phyloP scores from a whole-genome alignment of 35 echinoderm and acorn worm species.

The Nesometra sesokonis region DNA sequence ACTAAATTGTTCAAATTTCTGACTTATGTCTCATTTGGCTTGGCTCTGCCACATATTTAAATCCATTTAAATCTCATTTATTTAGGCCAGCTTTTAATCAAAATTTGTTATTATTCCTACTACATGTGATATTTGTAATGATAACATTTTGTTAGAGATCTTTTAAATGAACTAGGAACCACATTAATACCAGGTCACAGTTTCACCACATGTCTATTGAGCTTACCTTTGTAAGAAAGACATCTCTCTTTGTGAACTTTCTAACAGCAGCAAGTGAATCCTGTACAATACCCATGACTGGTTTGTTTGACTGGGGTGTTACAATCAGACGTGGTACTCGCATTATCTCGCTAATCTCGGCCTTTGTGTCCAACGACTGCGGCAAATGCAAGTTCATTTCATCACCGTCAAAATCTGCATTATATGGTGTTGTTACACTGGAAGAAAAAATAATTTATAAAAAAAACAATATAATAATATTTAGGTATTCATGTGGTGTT shows the following conservation, averaged over 20 bases:
- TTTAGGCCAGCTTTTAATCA: too few relatives aligned
- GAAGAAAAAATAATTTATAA: not conserved
- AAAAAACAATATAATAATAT: not conserved
- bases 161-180: too few relatives aligned
- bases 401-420: constrained; percentile 98
- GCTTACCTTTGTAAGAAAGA: constrained; percentile 83
- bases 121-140: too few relatives aligned
- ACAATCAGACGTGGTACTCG: constrained; percentile 93
- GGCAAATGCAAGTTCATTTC: constrained; percentile 99
- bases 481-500: too few relatives aligned
- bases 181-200: too few relatives aligned
- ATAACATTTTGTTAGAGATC: too few relatives aligned
- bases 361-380: constrained; percentile 83
- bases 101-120: too few relatives aligned
- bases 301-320: constrained; percentile 98
- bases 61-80: too few relatives aligned
- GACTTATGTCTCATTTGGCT: too few relatives aligned
- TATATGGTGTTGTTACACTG: constrained; percentile 97
- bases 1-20: too few relatives aligned
- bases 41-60: too few relatives aligned
- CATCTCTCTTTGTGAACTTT: constrained; percentile 97
- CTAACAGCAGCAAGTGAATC: constrained; percentile 87
- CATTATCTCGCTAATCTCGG: constrained; percentile 93
- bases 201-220: not conserved
- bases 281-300: constrained; percentile 99